Evolutionary conservation across 30 jellyfish, hydroid and myxozoan species (phyloP).

Genomic region (Mastigias papua): DNA sequence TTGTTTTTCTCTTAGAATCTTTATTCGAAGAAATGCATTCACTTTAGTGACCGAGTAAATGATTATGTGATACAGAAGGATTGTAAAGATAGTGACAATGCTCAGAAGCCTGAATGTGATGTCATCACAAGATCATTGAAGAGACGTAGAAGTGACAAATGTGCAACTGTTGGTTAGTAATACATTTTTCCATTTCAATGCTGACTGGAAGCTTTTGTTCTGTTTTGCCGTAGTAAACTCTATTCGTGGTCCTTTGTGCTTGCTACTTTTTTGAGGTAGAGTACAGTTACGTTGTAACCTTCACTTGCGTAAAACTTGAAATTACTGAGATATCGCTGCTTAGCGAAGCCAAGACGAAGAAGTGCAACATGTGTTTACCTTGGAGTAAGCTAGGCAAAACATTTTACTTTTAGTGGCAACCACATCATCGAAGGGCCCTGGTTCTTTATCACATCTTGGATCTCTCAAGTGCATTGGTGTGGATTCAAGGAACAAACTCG

Average conservation of each 20-base stretch:
- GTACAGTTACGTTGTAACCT: too few relatives aligned
- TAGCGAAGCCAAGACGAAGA: neutral
- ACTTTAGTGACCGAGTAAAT: slow-evolving; percentile 40
- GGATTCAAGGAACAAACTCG: slow-evolving; percentile 65
- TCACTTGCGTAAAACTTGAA: too few relatives aligned
- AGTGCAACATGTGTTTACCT: neutral
- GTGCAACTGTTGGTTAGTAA: slow-evolving; percentile 76
- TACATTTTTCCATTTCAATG: too few relatives aligned
- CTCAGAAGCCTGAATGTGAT: slow-evolving; percentile 81
- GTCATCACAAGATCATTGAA: slow-evolving; percentile 84
- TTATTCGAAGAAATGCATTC: slow-evolving; percentile 86
- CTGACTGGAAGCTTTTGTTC: too few relatives aligned
- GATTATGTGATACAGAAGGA: slow-evolving; percentile 72
- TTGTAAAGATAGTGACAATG: slow-evolving; percentile 61
- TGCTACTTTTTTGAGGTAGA: too few relatives aligned
- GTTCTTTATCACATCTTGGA: slow-evolving; percentile 88
- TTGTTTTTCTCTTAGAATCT: slow-evolving; percentile 37
- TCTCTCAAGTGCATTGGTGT: slow-evolving; percentile 92
- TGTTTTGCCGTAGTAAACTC: too few relatives aligned
- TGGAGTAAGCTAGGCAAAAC: neutral
- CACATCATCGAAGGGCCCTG: slow-evolving; percentile 85
- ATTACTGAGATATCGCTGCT: neutral
- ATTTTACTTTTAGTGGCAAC: slow-evolving; percentile 32
- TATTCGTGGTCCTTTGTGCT: too few relatives aligned
- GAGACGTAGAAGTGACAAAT: slow-evolving; percentile 81